Percentiles rank a stretch among this genome's conserved stretches.
Evolutionary conservation across 2,797 vertebrate genomes (phyloP).

Genomic region (Danio tinwini): DNA sequence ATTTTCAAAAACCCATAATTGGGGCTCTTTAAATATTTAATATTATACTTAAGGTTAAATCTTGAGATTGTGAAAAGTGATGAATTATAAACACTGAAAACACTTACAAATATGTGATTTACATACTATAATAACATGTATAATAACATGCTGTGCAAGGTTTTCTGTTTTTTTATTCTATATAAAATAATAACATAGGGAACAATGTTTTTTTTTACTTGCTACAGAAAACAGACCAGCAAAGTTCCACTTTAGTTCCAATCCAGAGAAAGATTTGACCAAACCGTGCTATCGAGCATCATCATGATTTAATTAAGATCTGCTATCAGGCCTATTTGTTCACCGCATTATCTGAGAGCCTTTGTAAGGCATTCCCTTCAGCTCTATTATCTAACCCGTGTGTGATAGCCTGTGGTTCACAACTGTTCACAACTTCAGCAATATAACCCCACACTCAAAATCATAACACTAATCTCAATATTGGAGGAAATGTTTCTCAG

Average conservation of each 20-base stretch:
- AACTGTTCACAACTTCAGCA: conserved; percentile 15
- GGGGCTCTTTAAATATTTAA: too few species aligned
- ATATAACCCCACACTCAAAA: background rate
- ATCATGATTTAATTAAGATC: conserved; percentile 60
- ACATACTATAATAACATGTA: too few species aligned
- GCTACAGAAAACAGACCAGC: conserved; percentile 1
- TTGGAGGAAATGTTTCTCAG: background rate
- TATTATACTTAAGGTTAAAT: too few species aligned
- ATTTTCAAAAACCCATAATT: too few species aligned
- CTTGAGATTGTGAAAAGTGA: too few species aligned
- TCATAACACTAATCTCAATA: background rate
- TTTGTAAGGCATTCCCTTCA: conserved; percentile 54
- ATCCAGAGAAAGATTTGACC: conserved; percentile 26
- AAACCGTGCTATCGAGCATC: conserved; percentile 50
- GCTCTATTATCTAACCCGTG: conserved; percentile 54
- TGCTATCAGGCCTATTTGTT: conserved; percentile 58
- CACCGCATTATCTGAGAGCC: conserved; percentile 55
- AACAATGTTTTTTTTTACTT: too few species aligned
- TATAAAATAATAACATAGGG: background rate
- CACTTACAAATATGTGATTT: too few species aligned
- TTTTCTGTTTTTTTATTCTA: too few species aligned
- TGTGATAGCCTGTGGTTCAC: conserved; percentile 41
- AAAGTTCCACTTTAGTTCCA: conserved; percentile 30
- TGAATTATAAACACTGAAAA: too few species aligned
- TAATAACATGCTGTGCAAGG: too few species aligned